Conservation (phyloP, 1,140 invertebrate genomes). For the Meloidogyne chitwoodi region DNA sequence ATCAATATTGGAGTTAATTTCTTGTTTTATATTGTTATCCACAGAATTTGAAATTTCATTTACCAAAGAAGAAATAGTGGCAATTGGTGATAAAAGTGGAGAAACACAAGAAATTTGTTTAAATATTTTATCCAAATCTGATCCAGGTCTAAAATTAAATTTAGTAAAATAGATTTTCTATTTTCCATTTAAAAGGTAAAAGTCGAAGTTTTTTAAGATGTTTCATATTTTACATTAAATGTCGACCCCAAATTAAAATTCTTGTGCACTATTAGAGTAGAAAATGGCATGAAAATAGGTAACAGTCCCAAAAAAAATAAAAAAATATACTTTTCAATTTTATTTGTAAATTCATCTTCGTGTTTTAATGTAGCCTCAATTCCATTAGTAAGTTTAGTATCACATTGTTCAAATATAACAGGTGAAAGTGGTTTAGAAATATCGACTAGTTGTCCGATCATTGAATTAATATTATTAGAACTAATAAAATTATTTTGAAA, state of each 20-base stretch:
- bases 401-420: not conserved
- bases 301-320: no score
- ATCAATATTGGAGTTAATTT: not conserved
- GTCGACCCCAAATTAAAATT: no score
- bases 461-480: conserved; percentile 1
- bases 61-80: not conserved
- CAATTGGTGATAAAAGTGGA: conserved; percentile 21
- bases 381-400: not conserved
- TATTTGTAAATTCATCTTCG: not conserved
- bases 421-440: conserved; percentile 19
- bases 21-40: not conserved
- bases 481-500: not conserved
- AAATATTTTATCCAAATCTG: conserved; percentile 17
- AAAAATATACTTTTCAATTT: not conserved
- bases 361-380: not conserved
- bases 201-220: no score
- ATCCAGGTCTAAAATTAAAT: not conserved
- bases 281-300: no score
- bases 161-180: not conserved
- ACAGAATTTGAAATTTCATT: not conserved
- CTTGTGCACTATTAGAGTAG: no score
- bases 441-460: conserved; percentile 20
- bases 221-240: no score
- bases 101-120: conserved; percentile 17
- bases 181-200: no score